These are phyloP conservation scores for Xestia c-nigrum DNA, from an alignment of 2,888 invertebrate genomes.

Conservation along the genomic window DNA sequence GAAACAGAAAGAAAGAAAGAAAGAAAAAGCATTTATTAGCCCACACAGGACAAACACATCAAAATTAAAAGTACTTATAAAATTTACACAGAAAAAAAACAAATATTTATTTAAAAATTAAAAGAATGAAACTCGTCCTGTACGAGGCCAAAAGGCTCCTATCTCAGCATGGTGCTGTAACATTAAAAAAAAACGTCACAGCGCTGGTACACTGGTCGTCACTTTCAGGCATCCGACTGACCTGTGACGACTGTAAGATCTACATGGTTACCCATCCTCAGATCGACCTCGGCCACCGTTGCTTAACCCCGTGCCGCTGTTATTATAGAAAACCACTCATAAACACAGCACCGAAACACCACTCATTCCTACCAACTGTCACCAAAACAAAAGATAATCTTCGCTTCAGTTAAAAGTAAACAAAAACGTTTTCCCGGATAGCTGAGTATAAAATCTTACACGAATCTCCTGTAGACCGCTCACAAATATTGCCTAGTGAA, in stretches of 20 bases:
- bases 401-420: slow-evolving; percentile 62
- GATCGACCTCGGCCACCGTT: background rate
- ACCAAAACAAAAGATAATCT: slow-evolving; percentile 44
- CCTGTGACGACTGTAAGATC: background rate
- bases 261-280: background rate
- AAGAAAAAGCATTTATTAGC: too few species aligned
- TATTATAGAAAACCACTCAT: background rate
- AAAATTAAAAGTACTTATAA: too few species aligned
- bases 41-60: too few species aligned
- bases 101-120: too few species aligned
- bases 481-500: slow-evolving; percentile 76
- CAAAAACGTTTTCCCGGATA: slow-evolving; percentile 55
- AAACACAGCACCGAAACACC: background rate
- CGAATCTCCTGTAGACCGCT: slow-evolving; percentile 68
- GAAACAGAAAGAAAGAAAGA: too few species aligned
- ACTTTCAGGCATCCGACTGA: too few species aligned
- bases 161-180: too few species aligned
- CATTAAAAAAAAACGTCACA: too few species aligned
- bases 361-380: background rate
- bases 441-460: slow-evolving; percentile 64
- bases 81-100: too few species aligned
- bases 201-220: too few species aligned
- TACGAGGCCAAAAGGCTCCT: too few species aligned
- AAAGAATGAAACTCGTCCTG: too few species aligned
- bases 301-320: background rate